Conservation (phyloP, 2,113 vertebrate genomes). For the Elephantulus edwardii region DNA sequence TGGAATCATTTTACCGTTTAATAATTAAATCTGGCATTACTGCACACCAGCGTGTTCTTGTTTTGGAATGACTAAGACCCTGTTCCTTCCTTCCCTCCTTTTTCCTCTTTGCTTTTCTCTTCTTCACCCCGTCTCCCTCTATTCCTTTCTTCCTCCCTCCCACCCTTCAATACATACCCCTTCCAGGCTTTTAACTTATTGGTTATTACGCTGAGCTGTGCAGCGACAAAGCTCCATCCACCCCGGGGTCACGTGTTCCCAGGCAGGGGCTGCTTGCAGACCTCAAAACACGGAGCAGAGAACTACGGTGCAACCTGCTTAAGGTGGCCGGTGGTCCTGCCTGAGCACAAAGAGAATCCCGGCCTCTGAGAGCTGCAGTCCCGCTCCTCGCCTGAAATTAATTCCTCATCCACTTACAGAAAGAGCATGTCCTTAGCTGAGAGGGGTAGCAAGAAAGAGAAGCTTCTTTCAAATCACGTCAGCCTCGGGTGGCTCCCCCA, state of each 20-base stretch:
- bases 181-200: neutral
- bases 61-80: neutral
- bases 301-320: neutral
- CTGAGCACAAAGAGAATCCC: neutral
- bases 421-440: slow-evolving; percentile 1
- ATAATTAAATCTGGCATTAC: neutral
- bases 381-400: neutral
- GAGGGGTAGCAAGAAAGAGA: neutral
- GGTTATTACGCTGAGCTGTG: neutral
- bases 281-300: neutral
- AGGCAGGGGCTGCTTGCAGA: neutral
- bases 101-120: neutral
- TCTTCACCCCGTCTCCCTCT: neutral
- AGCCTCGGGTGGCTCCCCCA: slow-evolving; percentile 30
- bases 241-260: neutral
- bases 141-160: neutral
- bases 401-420: slow-evolving; percentile 18
- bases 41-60: neutral
- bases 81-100: neutral
- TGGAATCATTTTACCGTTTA: slow-evolving; percentile 43
- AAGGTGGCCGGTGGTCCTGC: neutral
- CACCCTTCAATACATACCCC: neutral
- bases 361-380: neutral
- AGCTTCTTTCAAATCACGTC: neutral
- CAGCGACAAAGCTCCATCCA: neutral